Base-by-base conservation (phyloP, 2,113 vertebrate species). In the Hipposideros armiger region DNA sequence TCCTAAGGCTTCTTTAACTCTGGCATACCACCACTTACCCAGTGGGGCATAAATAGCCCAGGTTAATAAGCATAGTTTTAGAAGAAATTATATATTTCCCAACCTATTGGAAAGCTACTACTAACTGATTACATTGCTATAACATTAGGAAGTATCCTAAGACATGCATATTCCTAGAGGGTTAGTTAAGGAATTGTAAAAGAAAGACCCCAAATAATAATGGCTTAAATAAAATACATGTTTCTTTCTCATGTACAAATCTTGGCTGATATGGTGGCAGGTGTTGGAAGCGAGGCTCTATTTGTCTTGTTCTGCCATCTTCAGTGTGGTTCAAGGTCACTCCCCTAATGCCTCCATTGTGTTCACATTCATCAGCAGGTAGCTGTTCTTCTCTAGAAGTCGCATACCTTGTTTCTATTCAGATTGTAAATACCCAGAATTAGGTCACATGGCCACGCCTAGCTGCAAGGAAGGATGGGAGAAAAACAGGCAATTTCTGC, bases 141-240 rank as follows among this genome's bases (percentile, higher is more conserved):
- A 78, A 80, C 50, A 80, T 87, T 84, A 97, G 47, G 40, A 96
- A 90, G n/a, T 66, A 72, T 40, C 64, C 28, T 94, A 64, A 84
- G 40, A 90, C 78, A 62, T 64, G 50, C 14, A 84, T 85, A 92
- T 72, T 92, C 77, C 36, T 94, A 81, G 26, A 78, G 30, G 40
- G 88, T 72, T 81, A 56, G 60, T 87, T 72, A 56, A 64, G 30
- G 30, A 80, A 83, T 54, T 94, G 3, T 74, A 80, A 89, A 40
- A 60, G 42, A 87, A 82, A 87, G 67, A 66, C 4, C 17, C 40
- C 26, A 64, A 94, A 78, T 89, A 85, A 78, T 36, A 66, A 40
- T 52, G 40, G 17, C 28, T 93, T 92, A 26, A 54, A 47, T 52
- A 80, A 92, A 50, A 30, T 70, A 54, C 3, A 9, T 16, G 13